Base-by-base conservation (phyloP, 2,113 vertebrate genomes). In the Orycteropus afer region DNA sequence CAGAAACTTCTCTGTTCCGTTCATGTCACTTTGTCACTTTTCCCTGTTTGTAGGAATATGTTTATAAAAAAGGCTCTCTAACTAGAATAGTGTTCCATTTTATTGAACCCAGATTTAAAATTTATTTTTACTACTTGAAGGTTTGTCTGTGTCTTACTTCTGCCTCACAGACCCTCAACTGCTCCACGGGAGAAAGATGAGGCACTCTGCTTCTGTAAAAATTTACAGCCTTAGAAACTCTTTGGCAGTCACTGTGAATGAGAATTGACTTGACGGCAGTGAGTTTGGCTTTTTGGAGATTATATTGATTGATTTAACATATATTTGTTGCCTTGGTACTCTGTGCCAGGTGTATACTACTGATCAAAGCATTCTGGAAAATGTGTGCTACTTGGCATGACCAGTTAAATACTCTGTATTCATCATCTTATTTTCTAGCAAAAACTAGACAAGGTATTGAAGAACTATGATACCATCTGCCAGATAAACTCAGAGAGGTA, bases 401-500 rank as follows among this genome's bases (percentile, higher is more conserved):
- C 37, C 29, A 45, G 10, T 57, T 51, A 78, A 84, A 45, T n/a
- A 27, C 4, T 6, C 55, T 18, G 94, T 32, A 69, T 34, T 65
- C 15, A 65, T 92, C 37, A 25, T 96, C 18, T 90, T 96, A 34
- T 94, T 97, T 97, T 94, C 79, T 88, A 99, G 99, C 98, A 98
- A 85, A 99, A 99, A 97, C 98, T 99, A 57, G 97, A 99, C 96
- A 97, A 93, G 25, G 98, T 99, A 20, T 51, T 99, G 92, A 98
- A 99, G 96, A 99, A 99, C 89, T 99, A 99, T 29, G 98, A 98
- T 65, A 45, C 78, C 20, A 98, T 99, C 95, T 99, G 99, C 98
- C 99, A 99, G 91, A 98, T 99, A 96, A 99, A 99, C 97, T 99
- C 99, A 0, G 99, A 99, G 97, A 98, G 99, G 91, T 99, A 98